These are phyloP conservation scores for Hystrix brachyura DNA, from an alignment of 2,113 vertebrate species.

Conservation along the genomic window DNA sequence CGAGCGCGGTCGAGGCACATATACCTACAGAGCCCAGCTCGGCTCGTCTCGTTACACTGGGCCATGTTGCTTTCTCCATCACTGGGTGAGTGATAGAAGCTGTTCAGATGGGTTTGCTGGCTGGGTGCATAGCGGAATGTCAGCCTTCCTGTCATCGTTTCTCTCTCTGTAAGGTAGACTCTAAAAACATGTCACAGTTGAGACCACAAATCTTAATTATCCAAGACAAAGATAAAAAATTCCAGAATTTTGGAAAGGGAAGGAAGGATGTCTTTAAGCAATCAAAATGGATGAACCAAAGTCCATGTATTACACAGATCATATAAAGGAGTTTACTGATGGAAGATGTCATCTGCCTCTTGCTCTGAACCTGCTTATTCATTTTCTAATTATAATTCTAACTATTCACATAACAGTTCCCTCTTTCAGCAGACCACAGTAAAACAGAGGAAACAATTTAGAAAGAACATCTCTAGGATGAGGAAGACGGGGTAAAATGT, in stretches of 20 bases:
- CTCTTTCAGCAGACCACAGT: neutral
- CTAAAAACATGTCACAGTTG: neutral
- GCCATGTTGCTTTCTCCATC: neutral
- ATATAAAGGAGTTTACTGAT: neutral
- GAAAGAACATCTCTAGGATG: neutral
- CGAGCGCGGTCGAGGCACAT: conserved; percentile 40
- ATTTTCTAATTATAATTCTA: conserved; percentile 13
- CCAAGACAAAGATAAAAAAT: neutral
- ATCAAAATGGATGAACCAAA: neutral
- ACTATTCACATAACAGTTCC: neutral
- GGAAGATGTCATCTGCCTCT: neutral
- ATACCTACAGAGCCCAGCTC: neutral
- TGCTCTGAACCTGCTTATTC: neutral
- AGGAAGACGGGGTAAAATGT: neutral
- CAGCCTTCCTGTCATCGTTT: neutral
- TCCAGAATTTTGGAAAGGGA: neutral
- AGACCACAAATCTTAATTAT: neutral
- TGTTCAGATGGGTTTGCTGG: neutral
- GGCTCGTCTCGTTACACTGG: conserved; percentile 30
- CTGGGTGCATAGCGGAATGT: neutral
- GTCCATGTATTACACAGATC: neutral
- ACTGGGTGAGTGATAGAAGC: neutral
- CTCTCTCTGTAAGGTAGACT: neutral
- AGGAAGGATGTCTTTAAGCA: neutral
- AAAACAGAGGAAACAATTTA: neutral